Conservation (phyloP, 2,797 vertebrate genomes). For the Buphagus erythrorhynchus region DNA sequence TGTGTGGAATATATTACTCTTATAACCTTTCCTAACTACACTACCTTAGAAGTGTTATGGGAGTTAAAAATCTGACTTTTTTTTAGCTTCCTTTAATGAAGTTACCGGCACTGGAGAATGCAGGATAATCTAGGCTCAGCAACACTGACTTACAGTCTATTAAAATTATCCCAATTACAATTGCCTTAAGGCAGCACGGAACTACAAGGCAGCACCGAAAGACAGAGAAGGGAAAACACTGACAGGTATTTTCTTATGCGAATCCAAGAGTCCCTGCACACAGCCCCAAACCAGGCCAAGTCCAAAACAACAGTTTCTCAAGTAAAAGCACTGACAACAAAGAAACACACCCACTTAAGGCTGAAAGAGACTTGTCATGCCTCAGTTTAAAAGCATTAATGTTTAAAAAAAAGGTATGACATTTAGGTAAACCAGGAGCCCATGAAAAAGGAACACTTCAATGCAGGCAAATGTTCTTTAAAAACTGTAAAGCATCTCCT, state of each 20-base stretch:
- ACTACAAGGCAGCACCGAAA: background rate
- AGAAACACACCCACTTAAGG: background rate
- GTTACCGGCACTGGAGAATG: background rate
- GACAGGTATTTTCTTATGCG: accelerated
- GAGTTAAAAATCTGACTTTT: background rate
- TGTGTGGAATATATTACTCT: background rate
- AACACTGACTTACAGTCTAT: background rate
- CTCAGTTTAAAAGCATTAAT: accelerated
- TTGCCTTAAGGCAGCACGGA: background rate
- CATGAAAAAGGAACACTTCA: accelerated
- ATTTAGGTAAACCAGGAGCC: background rate
- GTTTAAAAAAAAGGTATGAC: accelerated
- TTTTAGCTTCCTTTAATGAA: background rate
- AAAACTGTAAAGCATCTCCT: background rate
- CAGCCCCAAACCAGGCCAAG: background rate
- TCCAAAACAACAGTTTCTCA: background rate
- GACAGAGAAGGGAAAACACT: background rate
- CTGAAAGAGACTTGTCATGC: background rate
- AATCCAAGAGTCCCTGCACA: background rate
- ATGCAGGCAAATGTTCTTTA: accelerated
- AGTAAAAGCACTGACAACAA: background rate
- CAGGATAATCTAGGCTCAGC: background rate
- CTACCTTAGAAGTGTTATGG: accelerated
- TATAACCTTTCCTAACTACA: background rate
- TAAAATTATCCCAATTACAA: background rate